These are phyloP conservation scores for Microcebus jonahi DNA, from an alignment of 2,113 vertebrate genomes.

Conservation along the genomic window DNA sequence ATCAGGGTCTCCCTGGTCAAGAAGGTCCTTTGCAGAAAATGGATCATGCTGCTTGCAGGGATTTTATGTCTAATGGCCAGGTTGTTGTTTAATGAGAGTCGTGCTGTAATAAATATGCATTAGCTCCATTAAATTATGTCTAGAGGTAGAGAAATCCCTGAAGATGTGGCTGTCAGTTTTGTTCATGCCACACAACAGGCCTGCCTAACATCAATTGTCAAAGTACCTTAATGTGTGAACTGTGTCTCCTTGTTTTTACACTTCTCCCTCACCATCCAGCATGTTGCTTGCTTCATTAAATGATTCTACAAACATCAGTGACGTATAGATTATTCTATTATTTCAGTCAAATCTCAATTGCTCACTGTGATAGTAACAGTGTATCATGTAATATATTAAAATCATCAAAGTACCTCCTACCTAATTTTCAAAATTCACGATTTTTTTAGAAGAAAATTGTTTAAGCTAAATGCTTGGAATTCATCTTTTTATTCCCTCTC, in stretches of 20 bases:
- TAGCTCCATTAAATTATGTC: neutral
- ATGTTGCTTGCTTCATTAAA: neutral
- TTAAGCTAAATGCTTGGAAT: neutral
- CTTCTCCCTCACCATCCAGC: neutral
- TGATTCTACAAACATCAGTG: neutral
- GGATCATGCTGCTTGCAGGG: neutral
- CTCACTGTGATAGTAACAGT: neutral
- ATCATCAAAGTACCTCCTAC: neutral
- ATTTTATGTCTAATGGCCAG: neutral
- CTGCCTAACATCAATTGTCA: no score
- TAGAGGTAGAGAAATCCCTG: neutral
- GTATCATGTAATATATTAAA: neutral
- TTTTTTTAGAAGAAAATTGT: neutral
- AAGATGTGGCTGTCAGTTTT: neutral
- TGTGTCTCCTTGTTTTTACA: neutral
- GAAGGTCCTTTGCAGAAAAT: neutral
- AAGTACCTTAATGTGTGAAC: neutral
- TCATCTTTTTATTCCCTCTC: neutral
- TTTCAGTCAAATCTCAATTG: neutral
- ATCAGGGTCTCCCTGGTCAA: neutral
- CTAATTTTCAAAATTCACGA: neutral
- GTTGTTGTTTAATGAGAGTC: slow-evolving; percentile 9
- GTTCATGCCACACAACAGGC: neutral
- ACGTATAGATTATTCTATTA: neutral
- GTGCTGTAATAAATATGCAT: slow-evolving; percentile 47